Conservation (phyloP, 2,797 vertebrate species). For the Pteronotus mesoamericanus region DNA sequence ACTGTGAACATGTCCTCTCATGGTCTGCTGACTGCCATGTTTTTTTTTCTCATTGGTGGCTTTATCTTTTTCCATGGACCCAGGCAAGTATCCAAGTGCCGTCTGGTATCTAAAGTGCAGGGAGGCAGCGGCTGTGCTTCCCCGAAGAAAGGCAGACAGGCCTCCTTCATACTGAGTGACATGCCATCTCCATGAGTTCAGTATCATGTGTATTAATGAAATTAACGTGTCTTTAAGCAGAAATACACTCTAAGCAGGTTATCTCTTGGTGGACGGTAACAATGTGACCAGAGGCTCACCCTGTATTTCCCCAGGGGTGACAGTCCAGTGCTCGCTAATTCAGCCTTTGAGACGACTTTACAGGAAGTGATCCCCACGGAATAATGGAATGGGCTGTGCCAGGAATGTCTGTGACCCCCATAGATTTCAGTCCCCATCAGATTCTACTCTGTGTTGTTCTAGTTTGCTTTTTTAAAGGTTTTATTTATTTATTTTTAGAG, state of each 20-base stretch:
- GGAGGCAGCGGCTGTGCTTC: rapidly evolving
- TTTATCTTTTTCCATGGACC: not conserved
- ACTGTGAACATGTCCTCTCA: not conserved
- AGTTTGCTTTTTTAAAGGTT: not conserved
- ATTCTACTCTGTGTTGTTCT: not conserved
- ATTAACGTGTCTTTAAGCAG: not conserved
- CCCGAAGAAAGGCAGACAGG: rapidly evolving
- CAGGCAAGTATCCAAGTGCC: rapidly evolving
- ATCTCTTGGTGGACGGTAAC: not conserved
- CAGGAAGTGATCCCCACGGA: not conserved
- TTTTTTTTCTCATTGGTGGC: rapidly evolving
- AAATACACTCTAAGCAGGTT: rapidly evolving
- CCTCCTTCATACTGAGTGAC: not conserved
- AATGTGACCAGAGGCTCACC: not conserved
- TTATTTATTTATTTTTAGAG: not conserved
- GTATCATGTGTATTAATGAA: rapidly evolving
- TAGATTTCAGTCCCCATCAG: not conserved
- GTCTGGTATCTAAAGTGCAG: rapidly evolving
- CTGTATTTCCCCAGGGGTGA: not conserved
- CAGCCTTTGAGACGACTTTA: not conserved
- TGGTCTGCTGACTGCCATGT: rapidly evolving
- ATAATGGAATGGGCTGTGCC: rapidly evolving
- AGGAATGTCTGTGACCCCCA: not conserved
- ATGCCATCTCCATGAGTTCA: rapidly evolving
- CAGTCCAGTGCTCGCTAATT: rapidly evolving